Base-by-base conservation (phyloP, 1,140 invertebrate species). In the Trichonephila inaurata region DNA sequence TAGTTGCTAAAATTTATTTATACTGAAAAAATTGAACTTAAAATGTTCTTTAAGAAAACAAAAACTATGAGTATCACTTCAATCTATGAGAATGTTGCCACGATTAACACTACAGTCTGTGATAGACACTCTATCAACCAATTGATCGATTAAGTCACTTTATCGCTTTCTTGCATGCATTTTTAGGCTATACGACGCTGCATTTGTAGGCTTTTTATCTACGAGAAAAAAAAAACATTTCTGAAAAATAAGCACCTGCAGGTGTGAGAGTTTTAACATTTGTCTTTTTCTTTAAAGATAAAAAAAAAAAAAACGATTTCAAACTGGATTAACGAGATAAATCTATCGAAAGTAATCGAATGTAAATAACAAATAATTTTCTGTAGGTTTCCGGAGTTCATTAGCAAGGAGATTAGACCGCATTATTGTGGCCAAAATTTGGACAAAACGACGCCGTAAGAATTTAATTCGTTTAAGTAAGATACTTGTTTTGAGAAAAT, bases 201-300 rank as follows among this genome's bases (percentile, higher is more conserved):
- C 14, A 85, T 60, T 85, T 51, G 58, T 12, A 5, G 14, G 4
- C 10, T 19, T 58, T 24, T 85, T 60, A 85, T 85, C 83, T 85
- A 10, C n/a, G 5, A 10, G 14, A 14, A 24, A 12, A 85, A n/a
- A 21, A 60, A n/a, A 85, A 85, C 44, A 24, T 19, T 85, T 61
- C 44, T 24, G 83, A 85, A 85, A 85, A 24, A 60, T 60, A 24
- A 60, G 28, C 83, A 85, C 83, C 83, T 85, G 83, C 83, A 85
- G 8, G n/a, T 85, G 83, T 85, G 83, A 61, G 83, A 85, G 60
- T 85, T 51, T 19, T 60, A 61, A 85, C 83, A 85, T 58, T 85
- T 85, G 83, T 61, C 51, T 51, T 51, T 10, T 51, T 51, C 51
- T 5, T 7, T 19, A 60, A 85, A 18, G 72, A 77, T 77, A 77